A percentile compares a stretch with the other conserved stretches of the same genome.
Conservation (phyloP, 92 coral and sea anemone genomes). For the Epizoanthus ramosus region DNA sequence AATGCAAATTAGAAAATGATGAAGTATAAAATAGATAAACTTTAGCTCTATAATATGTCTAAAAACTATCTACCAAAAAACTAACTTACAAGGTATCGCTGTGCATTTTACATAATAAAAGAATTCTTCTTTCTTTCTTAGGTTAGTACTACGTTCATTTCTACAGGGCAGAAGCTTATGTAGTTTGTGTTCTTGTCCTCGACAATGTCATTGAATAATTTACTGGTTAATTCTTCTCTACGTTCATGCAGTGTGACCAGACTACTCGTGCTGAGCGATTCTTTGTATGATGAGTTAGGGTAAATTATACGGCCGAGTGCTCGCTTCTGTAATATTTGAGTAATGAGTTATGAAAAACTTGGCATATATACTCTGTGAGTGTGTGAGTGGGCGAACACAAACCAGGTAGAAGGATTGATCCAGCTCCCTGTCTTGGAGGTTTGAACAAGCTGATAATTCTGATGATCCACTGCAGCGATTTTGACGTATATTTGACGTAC, state of each 20-base stretch:
- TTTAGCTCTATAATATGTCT: no score
- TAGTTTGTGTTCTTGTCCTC: constrained; percentile 12
- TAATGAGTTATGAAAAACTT: not conserved
- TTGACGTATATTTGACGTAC: no score
- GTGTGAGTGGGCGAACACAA: not conserved
- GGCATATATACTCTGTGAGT: no score
- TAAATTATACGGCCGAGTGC: constrained; percentile 21
- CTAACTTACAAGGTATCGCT: not conserved
- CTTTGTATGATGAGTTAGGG: constrained; percentile 26
- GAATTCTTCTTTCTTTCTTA: not conserved
- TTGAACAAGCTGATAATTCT: no score
- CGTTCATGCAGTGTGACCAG: not conserved
- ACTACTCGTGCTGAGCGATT: constrained; percentile 16
- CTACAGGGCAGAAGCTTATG: not conserved
- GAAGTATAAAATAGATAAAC: no score
- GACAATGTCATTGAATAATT: constrained; percentile 22
- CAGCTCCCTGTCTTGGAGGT: no score
- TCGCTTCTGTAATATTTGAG: constrained; percentile 17
- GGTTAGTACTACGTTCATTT: not conserved
- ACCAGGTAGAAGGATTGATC: constrained; percentile 4
- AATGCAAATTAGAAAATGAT: no score
- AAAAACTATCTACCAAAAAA: no score
- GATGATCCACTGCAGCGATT: no score
- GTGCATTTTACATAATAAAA: not conserved
- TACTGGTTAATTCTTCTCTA: constrained; percentile 32